Percentiles rank a stretch among this genome's conserved stretches.
Conservation (phyloP, 1,140 invertebrate species). For the Hyles euphorbiae region DNA sequence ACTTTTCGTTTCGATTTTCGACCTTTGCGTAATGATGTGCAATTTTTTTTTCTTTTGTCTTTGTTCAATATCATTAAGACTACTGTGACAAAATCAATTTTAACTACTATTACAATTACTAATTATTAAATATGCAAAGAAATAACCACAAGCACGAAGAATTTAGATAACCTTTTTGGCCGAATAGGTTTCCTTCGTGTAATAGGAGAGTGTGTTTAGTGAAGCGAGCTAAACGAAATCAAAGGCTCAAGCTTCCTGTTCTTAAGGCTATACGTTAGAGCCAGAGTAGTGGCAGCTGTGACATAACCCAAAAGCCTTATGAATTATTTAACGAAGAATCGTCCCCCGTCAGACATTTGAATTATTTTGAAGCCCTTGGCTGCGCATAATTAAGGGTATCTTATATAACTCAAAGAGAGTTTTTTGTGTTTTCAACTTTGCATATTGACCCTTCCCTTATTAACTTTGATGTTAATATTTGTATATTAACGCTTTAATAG, state of each 20-base stretch:
- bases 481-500: no score
- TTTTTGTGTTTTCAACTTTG: conserved; percentile 1
- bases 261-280: conserved; percentile 18
- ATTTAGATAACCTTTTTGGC: no score
- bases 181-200: background rate
- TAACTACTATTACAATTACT: no score
- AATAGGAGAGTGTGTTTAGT: conserved; percentile 16
- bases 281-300: conserved; percentile 24
- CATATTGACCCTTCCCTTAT: no score
- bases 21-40: no score
- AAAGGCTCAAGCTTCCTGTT: conserved; percentile 21
- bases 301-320: conserved; percentile 37
- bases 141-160: no score
- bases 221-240: conserved; percentile 29
- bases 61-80: no score
- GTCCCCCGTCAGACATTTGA: conserved; percentile 41
- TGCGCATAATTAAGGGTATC: conserved; percentile 42
- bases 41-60: no score
- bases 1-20: no score
- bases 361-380: conserved; percentile 42
- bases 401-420: conserved; percentile 10
- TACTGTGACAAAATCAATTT: no score
- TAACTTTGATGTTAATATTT: no score
- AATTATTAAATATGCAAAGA: no score
- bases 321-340: conserved; percentile 46